These are phyloP conservation scores for Holcopasites calliopsidis DNA, from an alignment of 1,140 invertebrate species.

Conservation along the genomic window DNA sequence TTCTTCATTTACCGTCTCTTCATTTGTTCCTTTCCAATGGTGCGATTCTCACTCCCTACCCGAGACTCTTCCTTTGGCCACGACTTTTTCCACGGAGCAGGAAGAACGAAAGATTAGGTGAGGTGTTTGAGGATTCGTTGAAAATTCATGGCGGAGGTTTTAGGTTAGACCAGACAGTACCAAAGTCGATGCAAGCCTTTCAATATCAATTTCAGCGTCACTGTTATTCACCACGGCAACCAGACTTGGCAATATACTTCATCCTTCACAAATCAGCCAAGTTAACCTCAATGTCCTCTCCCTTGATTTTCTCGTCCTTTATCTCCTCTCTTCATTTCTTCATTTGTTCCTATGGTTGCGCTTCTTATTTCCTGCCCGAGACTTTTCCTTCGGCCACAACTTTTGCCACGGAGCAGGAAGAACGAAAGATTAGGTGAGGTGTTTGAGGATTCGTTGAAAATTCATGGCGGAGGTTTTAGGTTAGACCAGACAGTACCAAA, in stretches of 20 bases:
- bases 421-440: slow-evolving; percentile 11
- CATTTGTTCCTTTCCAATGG: slow-evolving; percentile 28
- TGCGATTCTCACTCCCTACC: slow-evolving; percentile 33
- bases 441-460: background rate
- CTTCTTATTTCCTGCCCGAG: slow-evolving; percentile 27
- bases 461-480: background rate
- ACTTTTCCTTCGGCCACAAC: background rate
- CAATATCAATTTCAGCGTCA: too few relatives aligned
- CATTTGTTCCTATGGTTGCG: slow-evolving; percentile 18
- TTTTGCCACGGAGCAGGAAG: slow-evolving; percentile 1
- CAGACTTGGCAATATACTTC: too few relatives aligned
- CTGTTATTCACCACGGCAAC: too few relatives aligned
- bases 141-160: background rate
- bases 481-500: too few relatives aligned
- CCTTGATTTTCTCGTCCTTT: slow-evolving; percentile 21
- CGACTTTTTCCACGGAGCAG: slow-evolving; percentile 6
- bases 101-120: slow-evolving; percentile 16
- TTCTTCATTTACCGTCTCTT: slow-evolving; percentile 38
- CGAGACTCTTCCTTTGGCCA: background rate
- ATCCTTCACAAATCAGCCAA: too few relatives aligned
- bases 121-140: slow-evolving; percentile 1
- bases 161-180: too few relatives aligned
- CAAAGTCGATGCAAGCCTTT: too few relatives aligned
- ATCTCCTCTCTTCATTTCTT: slow-evolving; percentile 38
- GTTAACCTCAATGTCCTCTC: slow-evolving; percentile 24